phyloP scores from a whole-genome alignment of 2,797 vertebrate species.

The Etheostoma perlongum region DNA sequence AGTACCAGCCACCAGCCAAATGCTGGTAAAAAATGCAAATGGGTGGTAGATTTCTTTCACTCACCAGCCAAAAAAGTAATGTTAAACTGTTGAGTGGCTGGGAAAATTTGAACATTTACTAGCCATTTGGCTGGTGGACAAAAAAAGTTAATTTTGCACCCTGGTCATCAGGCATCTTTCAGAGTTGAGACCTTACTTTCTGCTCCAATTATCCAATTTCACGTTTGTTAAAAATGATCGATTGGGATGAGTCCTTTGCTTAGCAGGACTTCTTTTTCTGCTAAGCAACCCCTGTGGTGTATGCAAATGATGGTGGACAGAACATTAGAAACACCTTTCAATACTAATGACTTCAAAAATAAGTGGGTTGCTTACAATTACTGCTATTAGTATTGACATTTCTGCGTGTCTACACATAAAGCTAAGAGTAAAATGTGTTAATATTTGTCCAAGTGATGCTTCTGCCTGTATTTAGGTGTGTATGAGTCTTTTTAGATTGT shows the following conservation, averaged over 20 bases:
- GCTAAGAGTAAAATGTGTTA: slow-evolving; percentile 51
- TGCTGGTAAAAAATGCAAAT: too few relatives aligned
- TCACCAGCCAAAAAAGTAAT: too few relatives aligned
- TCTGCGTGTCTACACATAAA: slow-evolving; percentile 26
- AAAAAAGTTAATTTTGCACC: too few relatives aligned
- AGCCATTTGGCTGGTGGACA: too few relatives aligned
- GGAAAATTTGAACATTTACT: too few relatives aligned
- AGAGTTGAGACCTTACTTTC: neutral
- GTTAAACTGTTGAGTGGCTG: too few relatives aligned
- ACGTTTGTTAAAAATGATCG: neutral
- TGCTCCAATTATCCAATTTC: slow-evolving; percentile 11
- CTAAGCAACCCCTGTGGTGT: neutral
- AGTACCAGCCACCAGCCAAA: too few relatives aligned
- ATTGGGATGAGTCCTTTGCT: neutral
- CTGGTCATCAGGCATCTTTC: neutral
- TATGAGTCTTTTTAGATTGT: slow-evolving; percentile 67
- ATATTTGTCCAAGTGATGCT: slow-evolving; percentile 68
- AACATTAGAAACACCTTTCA: neutral
- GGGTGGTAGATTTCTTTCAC: too few relatives aligned
- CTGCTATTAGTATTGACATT: slow-evolving; percentile 30
- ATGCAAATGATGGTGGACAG: neutral
- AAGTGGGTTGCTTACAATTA: slow-evolving; percentile 15
- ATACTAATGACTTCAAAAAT: neutral
- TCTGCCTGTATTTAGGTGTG: slow-evolving; percentile 60
- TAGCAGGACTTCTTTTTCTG: neutral